Base-by-base conservation (phyloP, 2,888 invertebrate species). In the Polydrusus cervinus region DNA sequence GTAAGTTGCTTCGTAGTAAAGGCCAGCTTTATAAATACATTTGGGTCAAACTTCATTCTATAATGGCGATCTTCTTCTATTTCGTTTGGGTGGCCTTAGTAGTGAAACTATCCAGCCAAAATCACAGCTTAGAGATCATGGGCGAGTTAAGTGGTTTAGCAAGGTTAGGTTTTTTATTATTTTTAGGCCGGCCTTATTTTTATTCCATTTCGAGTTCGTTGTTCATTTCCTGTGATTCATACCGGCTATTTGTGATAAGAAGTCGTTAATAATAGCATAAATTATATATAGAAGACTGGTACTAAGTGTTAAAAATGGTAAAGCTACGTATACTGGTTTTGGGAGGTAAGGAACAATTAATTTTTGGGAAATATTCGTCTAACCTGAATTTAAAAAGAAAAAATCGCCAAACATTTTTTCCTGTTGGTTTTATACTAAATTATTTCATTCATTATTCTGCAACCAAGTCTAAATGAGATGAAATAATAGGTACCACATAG, bases 181-280 rank as follows among this genome's bases (percentile, higher is more conserved):
- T n/a, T n/a, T n/a, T n/a, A n/a, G n/a, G n/a, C n/a, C n/a, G n/a
- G n/a, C n/a, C 16, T 49, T 49, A n/a, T 65, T 65, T 65, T 51
- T 65, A 49, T 67, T 53, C 34, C 40, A 55, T 43, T 67, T 67
- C 8, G 11, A 68, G 69, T 61, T 70, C 61, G 49, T 61, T 61
- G 61, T 57, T 47, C 69, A 49, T 61, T 61, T 70, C 69, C 69
- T 61, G 60, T 70, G 69, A 70, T 70, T 70, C 69, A 61, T 70
- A 38, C 60, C 69, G 69, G 57, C 69, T 68, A 66, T 34, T 49
- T 66, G 18, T 55, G 38, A 67, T 51, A 67, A 67, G 49, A 43
- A 40, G 10, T 40, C 10, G 55, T 38, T 38, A 67, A 14, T 38
- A 43, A 13, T 53, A 55, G 55, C 2, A 34, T 20, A 55, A 49